Conservation (phyloP, 1,140 invertebrate genomes). For the Drosophila yakuba region DNA sequence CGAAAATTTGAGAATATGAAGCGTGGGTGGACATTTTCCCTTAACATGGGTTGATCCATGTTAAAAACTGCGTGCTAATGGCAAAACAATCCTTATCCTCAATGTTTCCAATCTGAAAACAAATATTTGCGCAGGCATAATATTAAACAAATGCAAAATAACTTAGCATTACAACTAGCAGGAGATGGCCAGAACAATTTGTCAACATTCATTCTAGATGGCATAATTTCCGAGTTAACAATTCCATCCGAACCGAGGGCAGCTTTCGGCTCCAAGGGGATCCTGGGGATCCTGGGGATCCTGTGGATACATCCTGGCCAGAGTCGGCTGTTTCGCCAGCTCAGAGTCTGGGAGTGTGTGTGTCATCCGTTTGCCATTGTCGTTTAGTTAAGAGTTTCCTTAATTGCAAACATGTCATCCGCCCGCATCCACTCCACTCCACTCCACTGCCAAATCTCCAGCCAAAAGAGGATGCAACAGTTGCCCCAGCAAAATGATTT, state of each 20-base stretch:
- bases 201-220: slow-evolving; percentile 57
- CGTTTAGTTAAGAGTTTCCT: slow-evolving; percentile 66
- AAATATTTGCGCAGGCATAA: slow-evolving; percentile 20
- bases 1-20: slow-evolving; percentile 21
- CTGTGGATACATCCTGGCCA: not conserved
- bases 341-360: slow-evolving; percentile 18
- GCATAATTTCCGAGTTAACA: slow-evolving; percentile 60
- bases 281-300: not conserved
- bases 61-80: not conserved
- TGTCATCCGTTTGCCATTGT: slow-evolving; percentile 59
- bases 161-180: slow-evolving; percentile 7
- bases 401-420: slow-evolving; percentile 60
- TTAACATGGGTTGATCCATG: not conserved
- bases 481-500: slow-evolving; percentile 59
- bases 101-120: not conserved
- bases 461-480: slow-evolving; percentile 53
- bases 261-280: slow-evolving; percentile 8
- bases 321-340: slow-evolving; percentile 5
- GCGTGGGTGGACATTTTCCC: not conserved
- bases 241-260: slow-evolving; percentile 35
- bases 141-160: slow-evolving; percentile 43
- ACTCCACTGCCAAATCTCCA: not conserved
- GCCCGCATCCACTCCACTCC: slow-evolving; percentile 7
- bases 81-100: not conserved
- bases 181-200: slow-evolving; percentile 45